Evolutionary conservation across 2,797 vertebrate genomes (phyloP).

Genomic region (Tokudaia muenninki): DNA sequence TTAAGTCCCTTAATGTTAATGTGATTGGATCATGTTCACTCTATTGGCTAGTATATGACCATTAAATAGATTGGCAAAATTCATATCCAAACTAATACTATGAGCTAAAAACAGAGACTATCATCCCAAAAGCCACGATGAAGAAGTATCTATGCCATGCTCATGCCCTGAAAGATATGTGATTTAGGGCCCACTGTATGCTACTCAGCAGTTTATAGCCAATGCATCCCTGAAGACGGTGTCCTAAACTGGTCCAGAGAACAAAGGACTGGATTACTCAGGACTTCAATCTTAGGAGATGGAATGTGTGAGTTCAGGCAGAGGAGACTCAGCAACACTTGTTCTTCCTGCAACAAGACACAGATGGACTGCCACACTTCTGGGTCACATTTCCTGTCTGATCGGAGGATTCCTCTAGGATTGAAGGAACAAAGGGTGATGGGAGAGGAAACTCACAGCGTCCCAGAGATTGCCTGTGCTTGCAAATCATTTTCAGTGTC

Average conservation of each 20-base stretch:
- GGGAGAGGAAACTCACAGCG: background rate
- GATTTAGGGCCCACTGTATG: constrained; percentile 6
- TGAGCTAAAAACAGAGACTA: background rate
- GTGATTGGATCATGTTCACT: background rate
- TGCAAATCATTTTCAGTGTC: constrained; percentile 72
- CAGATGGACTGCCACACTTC: background rate
- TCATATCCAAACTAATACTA: background rate
- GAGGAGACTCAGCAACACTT: constrained; percentile 2
- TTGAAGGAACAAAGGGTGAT: constrained; percentile 30
- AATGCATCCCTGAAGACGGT: constrained; percentile 13
- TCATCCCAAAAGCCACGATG: background rate
- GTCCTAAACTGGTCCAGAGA: constrained; percentile 53
- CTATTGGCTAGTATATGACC: background rate
- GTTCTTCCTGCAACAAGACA: constrained; percentile 54
- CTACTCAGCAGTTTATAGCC: background rate
- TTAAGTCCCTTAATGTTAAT: constrained; percentile 22
- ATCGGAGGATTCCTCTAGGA: constrained; percentile 32
- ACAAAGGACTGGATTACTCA: constrained; percentile 14
- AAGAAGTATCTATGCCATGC: background rate
- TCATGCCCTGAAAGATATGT: background rate
- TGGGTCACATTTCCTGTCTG: background rate
- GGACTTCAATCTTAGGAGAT: constrained; percentile 9
- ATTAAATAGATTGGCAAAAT: constrained; percentile 32
- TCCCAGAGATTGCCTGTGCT: constrained; percentile 57
- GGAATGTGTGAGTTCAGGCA: background rate